Percentiles rank a stretch among this genome's conserved stretches.
Evolutionary conservation across 2,113 vertebrate species (phyloP).

Genomic region (Platysteira castanea): DNA sequence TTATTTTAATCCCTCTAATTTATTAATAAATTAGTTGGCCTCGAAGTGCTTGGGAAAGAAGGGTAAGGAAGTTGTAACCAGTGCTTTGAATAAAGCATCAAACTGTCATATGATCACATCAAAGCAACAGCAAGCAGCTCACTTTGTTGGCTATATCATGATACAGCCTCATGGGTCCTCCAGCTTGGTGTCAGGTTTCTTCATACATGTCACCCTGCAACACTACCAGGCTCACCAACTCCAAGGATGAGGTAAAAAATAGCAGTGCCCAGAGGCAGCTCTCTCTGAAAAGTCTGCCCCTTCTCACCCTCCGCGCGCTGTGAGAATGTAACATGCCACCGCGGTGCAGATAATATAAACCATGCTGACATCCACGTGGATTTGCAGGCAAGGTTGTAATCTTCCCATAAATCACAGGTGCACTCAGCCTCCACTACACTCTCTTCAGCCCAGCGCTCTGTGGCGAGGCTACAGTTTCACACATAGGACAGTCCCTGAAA

Average conservation of each 20-base stretch:
- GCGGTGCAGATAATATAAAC: not conserved
- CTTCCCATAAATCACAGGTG: not conserved
- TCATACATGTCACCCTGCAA: not conserved
- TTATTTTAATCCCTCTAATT: constrained; percentile 66
- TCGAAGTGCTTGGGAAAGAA: constrained; percentile 40
- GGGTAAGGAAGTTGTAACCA: constrained; percentile 38
- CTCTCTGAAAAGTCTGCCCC: not conserved
- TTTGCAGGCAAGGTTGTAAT: not conserved
- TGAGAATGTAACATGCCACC: not conserved
- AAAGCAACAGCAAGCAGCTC: constrained; percentile 43
- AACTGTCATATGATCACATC: constrained; percentile 38
- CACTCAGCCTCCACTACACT: not conserved
- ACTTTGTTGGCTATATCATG: not conserved
- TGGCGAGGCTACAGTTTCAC: not conserved
- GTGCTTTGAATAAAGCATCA: constrained; percentile 52
- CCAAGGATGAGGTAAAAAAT: not conserved
- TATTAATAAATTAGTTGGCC: constrained; percentile 58
- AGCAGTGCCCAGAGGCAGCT: not conserved
- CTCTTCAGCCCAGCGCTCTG: not conserved
- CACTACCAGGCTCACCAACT: not conserved
- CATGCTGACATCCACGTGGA: not conserved
- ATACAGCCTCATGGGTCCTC: not conserved
- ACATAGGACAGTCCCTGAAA: not conserved
- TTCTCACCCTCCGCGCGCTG: not conserved
- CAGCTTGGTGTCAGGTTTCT: not conserved